Percentiles rank a stretch among this genome's conserved stretches.
phyloP scores from a whole-genome alignment of 2,888 invertebrate species.

The Portevinia maculata region DNA sequence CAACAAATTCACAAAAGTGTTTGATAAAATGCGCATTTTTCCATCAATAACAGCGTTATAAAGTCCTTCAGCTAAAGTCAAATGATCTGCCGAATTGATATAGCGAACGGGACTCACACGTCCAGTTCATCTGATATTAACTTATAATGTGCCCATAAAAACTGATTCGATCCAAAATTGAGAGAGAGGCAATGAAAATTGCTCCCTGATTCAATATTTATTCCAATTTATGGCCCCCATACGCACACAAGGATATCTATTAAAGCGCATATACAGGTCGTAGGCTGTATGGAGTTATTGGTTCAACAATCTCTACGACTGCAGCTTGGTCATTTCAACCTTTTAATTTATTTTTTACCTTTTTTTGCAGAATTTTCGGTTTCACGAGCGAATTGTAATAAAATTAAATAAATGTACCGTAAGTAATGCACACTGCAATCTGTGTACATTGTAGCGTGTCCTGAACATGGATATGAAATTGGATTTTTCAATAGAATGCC shows the following conservation, averaged over 20 bases:
- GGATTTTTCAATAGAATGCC: constrained; percentile 2
- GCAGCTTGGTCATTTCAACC: not conserved
- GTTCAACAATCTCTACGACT: constrained; percentile 1
- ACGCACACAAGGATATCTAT: not conserved
- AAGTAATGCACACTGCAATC: constrained; percentile 11
- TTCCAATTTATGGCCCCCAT: constrained; percentile 10
- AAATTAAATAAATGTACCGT: constrained; percentile 31
- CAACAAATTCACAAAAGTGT: not conserved
- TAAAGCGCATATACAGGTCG: not conserved
- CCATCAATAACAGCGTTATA: not conserved
- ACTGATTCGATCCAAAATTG: not conserved
- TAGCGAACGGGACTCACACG: not conserved
- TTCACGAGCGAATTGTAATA: not conserved
- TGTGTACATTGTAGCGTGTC: too few relatives aligned
- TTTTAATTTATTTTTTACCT: too few relatives aligned
- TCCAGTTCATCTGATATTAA: not conserved
- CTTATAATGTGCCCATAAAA: not conserved
- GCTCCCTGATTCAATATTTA: constrained; percentile 25
- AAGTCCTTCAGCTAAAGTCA: not conserved
- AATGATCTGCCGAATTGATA: not conserved
- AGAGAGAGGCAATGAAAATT: constrained; percentile 11
- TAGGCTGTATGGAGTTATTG: not conserved
- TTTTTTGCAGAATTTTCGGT: not conserved
- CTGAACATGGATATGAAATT: constrained; percentile 8
- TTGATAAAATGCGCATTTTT: not conserved